Percentiles rank a stretch among this genome's conserved stretches.
These are phyloP conservation scores for Hydrochoerus hydrochaeris DNA, from an alignment of 2,113 vertebrate genomes.

Conservation along the genomic window DNA sequence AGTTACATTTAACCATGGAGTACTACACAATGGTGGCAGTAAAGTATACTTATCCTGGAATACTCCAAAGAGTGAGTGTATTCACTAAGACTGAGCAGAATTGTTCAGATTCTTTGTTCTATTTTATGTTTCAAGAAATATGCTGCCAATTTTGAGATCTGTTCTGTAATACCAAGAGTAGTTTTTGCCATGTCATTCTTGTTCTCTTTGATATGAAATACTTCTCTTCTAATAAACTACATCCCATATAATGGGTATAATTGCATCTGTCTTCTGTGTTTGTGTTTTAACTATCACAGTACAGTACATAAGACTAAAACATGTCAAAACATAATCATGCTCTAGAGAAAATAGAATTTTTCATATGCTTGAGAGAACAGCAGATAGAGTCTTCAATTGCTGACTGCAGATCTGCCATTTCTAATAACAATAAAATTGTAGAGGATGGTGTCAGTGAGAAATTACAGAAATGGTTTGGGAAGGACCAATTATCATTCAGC, in stretches of 20 bases:
- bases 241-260: background rate
- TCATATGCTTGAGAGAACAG: slow-evolving; percentile 45
- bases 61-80: background rate
- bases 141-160: background rate
- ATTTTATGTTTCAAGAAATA: background rate
- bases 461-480: slow-evolving; percentile 71
- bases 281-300: slow-evolving; percentile 8
- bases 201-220: background rate
- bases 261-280: background rate
- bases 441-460: slow-evolving; percentile 76
- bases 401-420: slow-evolving; percentile 75
- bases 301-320: background rate
- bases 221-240: background rate
- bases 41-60: background rate
- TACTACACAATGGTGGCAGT: background rate
- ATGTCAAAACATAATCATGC: slow-evolving; percentile 35
- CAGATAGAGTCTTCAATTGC: slow-evolving; percentile 72
- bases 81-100: background rate
- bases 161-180: background rate
- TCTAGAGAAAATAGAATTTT: background rate
- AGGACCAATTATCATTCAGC: slow-evolving; percentile 73
- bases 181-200: rapidly evolving
- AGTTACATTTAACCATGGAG: background rate
- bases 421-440: slow-evolving; percentile 81
- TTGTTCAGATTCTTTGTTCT: background rate